Conservation (phyloP, 2,888 invertebrate species). For the Calliphora vomitoria region DNA sequence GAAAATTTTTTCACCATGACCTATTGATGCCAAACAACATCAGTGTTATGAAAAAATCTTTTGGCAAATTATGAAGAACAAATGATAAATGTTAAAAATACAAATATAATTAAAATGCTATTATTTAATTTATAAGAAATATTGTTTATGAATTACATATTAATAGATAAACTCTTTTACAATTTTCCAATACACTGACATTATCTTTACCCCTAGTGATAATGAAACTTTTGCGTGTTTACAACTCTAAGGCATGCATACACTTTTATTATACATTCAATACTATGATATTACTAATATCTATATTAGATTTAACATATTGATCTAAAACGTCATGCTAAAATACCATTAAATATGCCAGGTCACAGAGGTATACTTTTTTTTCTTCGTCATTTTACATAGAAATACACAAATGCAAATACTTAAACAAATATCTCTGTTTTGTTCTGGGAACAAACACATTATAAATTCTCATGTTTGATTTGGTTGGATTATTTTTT, state of each 20-base stretch:
- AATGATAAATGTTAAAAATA: no score
- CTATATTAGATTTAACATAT: neutral
- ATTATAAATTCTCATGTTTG: constrained; percentile 7
- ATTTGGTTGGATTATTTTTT: neutral
- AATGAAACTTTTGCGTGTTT: neutral
- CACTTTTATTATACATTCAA: neutral
- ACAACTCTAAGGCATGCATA: neutral
- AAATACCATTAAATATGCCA: neutral
- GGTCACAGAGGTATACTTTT: neutral
- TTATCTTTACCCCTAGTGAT: neutral
- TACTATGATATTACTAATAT: neutral
- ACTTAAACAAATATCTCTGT: neutral
- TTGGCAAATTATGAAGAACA: no score
- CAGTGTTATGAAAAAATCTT: no score
- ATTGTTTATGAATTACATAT: no score
- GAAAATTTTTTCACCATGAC: no score
- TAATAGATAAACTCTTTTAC: no score
- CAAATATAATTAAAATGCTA: no score
- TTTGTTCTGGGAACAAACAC: neutral
- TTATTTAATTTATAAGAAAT: no score
- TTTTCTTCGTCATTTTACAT: neutral
- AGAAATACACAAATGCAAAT: neutral
- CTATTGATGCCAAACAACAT: no score
- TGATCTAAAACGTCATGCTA: neutral
- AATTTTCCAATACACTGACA: no score